Percentiles rank a stretch among this genome's conserved stretches.
These are phyloP conservation scores for Telenomus remus DNA, from an alignment of 1,140 invertebrate genomes.

Conservation along the genomic window DNA sequence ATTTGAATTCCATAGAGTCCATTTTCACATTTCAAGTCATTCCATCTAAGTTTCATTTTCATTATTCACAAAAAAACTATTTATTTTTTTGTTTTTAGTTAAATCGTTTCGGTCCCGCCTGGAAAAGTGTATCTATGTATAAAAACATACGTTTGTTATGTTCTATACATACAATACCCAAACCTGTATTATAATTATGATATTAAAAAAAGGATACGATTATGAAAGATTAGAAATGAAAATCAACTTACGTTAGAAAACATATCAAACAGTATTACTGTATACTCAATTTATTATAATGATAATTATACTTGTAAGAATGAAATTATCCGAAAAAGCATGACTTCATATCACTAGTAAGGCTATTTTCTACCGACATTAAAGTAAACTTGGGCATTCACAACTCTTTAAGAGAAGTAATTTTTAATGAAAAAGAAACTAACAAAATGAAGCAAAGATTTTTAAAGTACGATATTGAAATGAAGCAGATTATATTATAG, in stretches of 20 bases:
- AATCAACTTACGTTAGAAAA: constrained; percentile 64
- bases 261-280: constrained; percentile 75
- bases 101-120: constrained; percentile 57
- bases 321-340: constrained; percentile 43
- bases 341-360: constrained; percentile 70
- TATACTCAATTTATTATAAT: constrained; percentile 69
- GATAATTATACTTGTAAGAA: constrained; percentile 55
- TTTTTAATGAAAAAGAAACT: constrained; percentile 12
- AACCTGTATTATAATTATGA: constrained; percentile 60
- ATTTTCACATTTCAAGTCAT: not conserved
- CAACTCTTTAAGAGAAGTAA: constrained; percentile 8
- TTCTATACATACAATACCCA: constrained; percentile 43
- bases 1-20: not conserved
- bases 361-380: constrained; percentile 42
- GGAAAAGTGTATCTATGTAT: constrained; percentile 46
- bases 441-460: constrained; percentile 7
- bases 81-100: not conserved
- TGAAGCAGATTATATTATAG: constrained; percentile 47
- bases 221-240: constrained; percentile 26
- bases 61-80: not conserved
- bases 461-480: not conserved
- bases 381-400: constrained; percentile 57
- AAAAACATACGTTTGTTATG: constrained; percentile 35
- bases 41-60: not conserved
- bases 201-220: constrained; percentile 24